Evolutionary conservation across 2,888 invertebrate genomes (phyloP), one percentile per base, ranked within the genome.

Genomic region (Andrena dorsata): DNA sequence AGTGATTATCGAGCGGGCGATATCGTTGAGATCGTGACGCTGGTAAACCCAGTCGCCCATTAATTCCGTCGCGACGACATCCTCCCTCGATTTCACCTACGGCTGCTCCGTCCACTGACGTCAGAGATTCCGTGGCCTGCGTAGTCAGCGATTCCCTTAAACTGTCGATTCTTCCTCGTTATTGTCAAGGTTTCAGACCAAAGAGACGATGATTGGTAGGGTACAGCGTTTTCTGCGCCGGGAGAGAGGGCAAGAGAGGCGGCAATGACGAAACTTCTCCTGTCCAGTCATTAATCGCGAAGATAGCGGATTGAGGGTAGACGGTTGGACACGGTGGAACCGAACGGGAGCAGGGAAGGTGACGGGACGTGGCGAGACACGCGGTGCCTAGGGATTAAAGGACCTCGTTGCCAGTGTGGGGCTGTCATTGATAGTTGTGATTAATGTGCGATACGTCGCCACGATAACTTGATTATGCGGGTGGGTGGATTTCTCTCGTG

Each of bases 381-480:
- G 58, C 72, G 41, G 68, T 64, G 68, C 70, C 78, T 20, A 58
- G 47, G 82, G 72, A 85, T 84, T 82, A 78, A 86, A 80, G 85
- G 80, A 80, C 64, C 80, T 64, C 32, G 71, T 53, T 76, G 69
- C 61, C 41, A 70, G 69, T 60, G 63, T 47, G 81, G 51, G 58
- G 84, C 90, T 92, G 92, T 92, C 92, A 91, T 92, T 91, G 92
- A 92, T 93, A 92, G 92, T 93, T 92, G 90, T 93, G 92, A 93
- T 93, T 92, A 92, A 93, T 92, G 91, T 78, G 88, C 87, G 85
- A 89, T 90, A 88, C 84, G 84, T 88, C 84, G 83, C 80, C 82
- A 76, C 88, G 90, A 91, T 92, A 92, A 91, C 91, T 92, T 89
- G 91, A 92, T 93, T 92, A 93, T 91, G 89, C 90, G 88, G 88